Evolutionary conservation across 2,797 vertebrate genomes (phyloP).

Genomic region (Pipistrellus kuhlii): DNA sequence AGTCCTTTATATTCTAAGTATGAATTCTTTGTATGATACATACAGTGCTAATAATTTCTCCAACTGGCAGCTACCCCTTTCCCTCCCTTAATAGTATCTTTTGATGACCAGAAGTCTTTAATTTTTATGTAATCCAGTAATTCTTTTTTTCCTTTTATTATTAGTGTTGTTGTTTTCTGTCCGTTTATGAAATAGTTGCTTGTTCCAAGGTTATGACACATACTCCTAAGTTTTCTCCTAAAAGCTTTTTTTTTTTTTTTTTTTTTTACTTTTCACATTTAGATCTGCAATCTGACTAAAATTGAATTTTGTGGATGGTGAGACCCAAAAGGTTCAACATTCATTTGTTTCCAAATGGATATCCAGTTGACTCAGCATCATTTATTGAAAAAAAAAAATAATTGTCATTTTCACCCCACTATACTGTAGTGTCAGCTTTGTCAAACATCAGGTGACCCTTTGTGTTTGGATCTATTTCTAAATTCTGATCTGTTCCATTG

Average conservation of each 20-base stretch:
- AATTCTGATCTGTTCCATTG: conserved; percentile 50
- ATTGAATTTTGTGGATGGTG: conserved; percentile 69
- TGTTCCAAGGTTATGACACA: conserved; percentile 70
- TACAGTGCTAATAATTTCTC: conserved; percentile 11
- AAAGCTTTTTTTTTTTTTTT: conserved; percentile 77
- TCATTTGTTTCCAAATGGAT: conserved; percentile 78
- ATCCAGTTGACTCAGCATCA: conserved; percentile 72
- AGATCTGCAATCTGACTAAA: conserved; percentile 55
- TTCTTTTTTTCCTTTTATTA: conserved; percentile 41
- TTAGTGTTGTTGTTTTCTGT: conserved; percentile 5
- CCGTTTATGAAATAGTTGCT: conserved; percentile 62
- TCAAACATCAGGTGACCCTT: conserved; percentile 60
- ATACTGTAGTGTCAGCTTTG: conserved; percentile 61
- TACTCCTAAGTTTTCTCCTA: conserved; percentile 74
- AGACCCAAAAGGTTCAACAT: conserved; percentile 72
- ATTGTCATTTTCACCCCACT: conserved; percentile 60
- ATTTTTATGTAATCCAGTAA: conserved; percentile 73
- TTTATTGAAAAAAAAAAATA: conserved; percentile 71
- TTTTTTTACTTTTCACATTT: conserved; percentile 76
- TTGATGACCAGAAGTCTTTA: conserved; percentile 46
- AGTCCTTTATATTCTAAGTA: background rate
- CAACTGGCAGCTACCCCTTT: background rate
- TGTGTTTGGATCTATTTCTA: conserved; percentile 59
- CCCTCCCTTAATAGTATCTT: conserved; percentile 23
- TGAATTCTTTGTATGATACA: conserved; percentile 14